A percentile compares a stretch with the other conserved stretches of the same genome.
These are phyloP conservation scores for Tenebrosternarchus preto DNA, from an alignment of 2,113 vertebrate species.

Conservation along the genomic window DNA sequence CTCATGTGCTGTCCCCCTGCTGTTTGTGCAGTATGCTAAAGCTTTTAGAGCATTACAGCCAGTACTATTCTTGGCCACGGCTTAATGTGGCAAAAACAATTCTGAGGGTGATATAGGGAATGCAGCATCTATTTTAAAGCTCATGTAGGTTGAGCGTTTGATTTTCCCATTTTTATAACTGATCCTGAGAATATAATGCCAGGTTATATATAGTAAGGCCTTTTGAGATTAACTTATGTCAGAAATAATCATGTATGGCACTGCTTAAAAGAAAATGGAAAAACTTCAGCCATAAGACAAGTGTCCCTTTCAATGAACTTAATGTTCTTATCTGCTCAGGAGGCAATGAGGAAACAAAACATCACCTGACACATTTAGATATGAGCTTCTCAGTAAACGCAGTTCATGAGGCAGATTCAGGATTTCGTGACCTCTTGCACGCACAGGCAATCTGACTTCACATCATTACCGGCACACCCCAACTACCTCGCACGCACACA, in stretches of 20 bases:
- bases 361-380: not conserved
- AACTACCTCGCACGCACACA: not conserved
- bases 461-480: slow-evolving; percentile 4
- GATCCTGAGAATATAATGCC: slow-evolving; percentile 12
- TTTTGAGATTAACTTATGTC: slow-evolving; percentile 43
- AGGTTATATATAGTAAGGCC: slow-evolving; percentile 21
- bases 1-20: slow-evolving; percentile 12
- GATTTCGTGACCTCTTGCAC: slow-evolving; percentile 23
- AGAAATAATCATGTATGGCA: slow-evolving; percentile 29
- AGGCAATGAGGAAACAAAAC: not conserved
- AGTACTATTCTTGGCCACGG: not conserved
- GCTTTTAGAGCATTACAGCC: slow-evolving; percentile 27
- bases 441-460: slow-evolving; percentile 6
- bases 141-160: slow-evolving; percentile 16
- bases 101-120: not conserved
- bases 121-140: slow-evolving; percentile 21
- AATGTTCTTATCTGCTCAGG: not conserved
- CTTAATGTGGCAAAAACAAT: slow-evolving; percentile 35
- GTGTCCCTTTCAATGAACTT: not conserved
- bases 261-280: slow-evolving; percentile 31
- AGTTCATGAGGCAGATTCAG: not conserved
- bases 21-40: slow-evolving; percentile 39
- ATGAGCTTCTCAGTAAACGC: not conserved
- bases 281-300: slow-evolving; percentile 24
- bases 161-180: slow-evolving; percentile 4